These are phyloP conservation scores for Podocnemis expansa DNA, from an alignment of 2,113 vertebrate genomes.

Conservation along the genomic window DNA sequence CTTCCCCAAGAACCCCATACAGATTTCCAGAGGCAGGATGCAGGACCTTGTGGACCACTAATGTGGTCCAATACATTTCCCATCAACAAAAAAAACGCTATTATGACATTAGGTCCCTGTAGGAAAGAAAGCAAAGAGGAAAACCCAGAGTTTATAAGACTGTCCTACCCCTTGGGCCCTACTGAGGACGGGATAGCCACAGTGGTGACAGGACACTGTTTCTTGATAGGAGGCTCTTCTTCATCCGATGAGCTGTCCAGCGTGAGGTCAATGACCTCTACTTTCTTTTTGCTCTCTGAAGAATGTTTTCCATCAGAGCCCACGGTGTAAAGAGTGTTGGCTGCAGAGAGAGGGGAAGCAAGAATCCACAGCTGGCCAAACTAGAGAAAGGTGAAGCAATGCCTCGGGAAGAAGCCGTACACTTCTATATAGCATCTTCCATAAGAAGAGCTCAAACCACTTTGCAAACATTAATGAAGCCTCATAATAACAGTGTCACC, in stretches of 20 bases:
- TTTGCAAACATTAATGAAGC: background rate
- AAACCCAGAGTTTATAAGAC: background rate
- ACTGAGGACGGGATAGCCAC: background rate
- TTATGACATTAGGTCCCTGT: background rate
- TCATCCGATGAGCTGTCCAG: constrained; percentile 80
- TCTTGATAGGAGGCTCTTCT: constrained; percentile 70
- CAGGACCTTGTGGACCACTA: accelerated
- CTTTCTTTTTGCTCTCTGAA: constrained; percentile 70
- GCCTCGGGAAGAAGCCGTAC: accelerated
- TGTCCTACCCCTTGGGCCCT: constrained; percentile 73
- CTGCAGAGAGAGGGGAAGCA: background rate
- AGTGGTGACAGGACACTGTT: constrained; percentile 59
- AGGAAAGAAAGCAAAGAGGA: background rate
- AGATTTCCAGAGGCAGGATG: background rate
- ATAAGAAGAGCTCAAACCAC: accelerated
- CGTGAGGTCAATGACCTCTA: constrained; percentile 80
- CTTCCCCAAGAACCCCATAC: background rate
- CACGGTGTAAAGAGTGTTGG: constrained; percentile 53
- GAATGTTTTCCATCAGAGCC: constrained; percentile 55
- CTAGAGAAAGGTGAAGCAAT: accelerated
- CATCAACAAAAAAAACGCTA: background rate
- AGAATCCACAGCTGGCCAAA: too few species aligned
- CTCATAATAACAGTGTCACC: accelerated
- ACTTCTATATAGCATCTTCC: accelerated
- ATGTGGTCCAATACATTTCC: background rate